Percentiles rank a stretch among this genome's conserved stretches.
These are phyloP conservation scores for Diadema setosum DNA, from an alignment of 35 echinoderm and acorn worm genomes.

Conservation along the genomic window DNA sequence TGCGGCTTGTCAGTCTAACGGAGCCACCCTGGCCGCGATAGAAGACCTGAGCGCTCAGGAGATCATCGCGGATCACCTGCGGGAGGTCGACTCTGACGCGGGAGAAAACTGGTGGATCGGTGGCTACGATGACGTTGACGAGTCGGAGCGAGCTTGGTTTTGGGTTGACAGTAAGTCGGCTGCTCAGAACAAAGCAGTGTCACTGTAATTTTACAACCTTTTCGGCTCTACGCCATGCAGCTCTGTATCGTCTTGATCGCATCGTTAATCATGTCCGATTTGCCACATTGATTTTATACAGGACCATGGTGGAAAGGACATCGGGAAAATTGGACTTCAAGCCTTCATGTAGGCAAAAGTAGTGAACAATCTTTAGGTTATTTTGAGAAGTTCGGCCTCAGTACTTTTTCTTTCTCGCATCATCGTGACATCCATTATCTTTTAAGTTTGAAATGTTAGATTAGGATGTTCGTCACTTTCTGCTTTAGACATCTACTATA, in stretches of 20 bases:
- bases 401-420: too few species aligned
- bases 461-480: too few species aligned
- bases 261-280: neutral
- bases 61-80: too few species aligned
- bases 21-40: too few species aligned
- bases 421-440: too few species aligned
- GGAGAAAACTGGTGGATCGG: neutral
- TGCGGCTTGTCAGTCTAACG: too few species aligned
- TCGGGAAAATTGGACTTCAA: neutral
- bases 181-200: neutral
- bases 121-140: neutral
- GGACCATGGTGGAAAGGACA: neutral
- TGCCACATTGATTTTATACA: neutral
- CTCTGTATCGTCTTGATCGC: neutral
- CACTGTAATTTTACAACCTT: neutral
- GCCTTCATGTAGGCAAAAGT: neutral
- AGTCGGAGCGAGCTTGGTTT: neutral
- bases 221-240: neutral
- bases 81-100: neutral
- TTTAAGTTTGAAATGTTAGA: too few species aligned
- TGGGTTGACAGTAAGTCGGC: neutral
- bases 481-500: too few species aligned
- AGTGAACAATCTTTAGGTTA: too few species aligned
- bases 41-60: too few species aligned
- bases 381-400: too few species aligned